These are phyloP conservation scores for Cranoglanis bouderius DNA, from an alignment of 2,113 vertebrate species.

Conservation along the genomic window DNA sequence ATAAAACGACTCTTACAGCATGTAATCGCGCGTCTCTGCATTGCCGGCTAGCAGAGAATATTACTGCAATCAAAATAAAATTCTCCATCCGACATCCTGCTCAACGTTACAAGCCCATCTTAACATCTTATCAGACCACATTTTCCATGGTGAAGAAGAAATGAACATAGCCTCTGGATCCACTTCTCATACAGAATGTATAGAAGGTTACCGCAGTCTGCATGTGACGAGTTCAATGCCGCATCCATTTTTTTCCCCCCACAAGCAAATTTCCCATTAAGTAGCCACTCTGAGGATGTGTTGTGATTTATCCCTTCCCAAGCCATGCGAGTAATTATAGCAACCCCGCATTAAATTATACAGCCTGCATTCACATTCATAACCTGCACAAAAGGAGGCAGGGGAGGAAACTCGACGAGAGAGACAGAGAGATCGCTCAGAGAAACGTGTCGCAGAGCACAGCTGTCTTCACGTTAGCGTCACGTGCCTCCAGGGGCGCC, in stretches of 20 bases:
- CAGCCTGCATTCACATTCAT: constrained; percentile 45
- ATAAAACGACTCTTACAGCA: neutral
- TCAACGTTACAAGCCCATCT: neutral
- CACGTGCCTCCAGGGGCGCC: neutral
- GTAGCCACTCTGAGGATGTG: constrained; percentile 40
- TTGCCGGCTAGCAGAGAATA: neutral
- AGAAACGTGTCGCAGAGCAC: neutral
- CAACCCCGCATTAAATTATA: constrained; percentile 56
- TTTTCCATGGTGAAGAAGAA: neutral
- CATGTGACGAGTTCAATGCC: constrained; percentile 1
- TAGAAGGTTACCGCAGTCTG: constrained; percentile 29
- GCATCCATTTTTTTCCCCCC: neutral
- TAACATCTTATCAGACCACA: constrained; percentile 17
- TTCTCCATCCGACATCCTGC: neutral
- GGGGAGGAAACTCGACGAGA: neutral
- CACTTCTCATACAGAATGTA: constrained; percentile 13
- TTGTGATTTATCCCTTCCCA: constrained; percentile 54
- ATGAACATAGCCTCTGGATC: constrained; percentile 1
- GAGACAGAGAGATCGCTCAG: constrained; percentile 5
- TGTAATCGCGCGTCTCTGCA: neutral
- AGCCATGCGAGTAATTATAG: constrained; percentile 58
- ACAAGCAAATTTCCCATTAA: constrained; percentile 42
- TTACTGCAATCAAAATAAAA: constrained; percentile 11
- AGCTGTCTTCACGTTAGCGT: neutral
- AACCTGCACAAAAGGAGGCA: constrained; percentile 36